Percentiles rank a stretch among this genome's conserved stretches.
Conservation (phyloP, 2,888 invertebrate genomes). For the Chymomyza fuscimana region DNA sequence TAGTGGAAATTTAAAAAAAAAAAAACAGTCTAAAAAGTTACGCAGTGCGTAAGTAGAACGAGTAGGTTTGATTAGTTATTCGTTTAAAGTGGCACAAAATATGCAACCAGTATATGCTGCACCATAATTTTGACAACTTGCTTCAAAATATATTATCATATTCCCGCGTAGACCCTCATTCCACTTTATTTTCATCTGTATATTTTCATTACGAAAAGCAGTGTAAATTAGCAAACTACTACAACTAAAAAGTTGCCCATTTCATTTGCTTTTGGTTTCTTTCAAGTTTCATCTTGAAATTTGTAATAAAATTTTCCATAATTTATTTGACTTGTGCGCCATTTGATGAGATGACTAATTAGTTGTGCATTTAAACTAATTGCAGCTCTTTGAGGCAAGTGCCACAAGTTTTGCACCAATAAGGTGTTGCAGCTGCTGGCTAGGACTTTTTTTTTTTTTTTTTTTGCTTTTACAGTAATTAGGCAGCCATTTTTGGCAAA, state of each 20-base stretch:
- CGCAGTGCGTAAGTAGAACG: too few relatives aligned
- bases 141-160: too few relatives aligned
- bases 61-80: too few relatives aligned
- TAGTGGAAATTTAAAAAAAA: too few relatives aligned
- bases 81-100: too few relatives aligned
- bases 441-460: not conserved
- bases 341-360: constrained; percentile 49
- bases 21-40: too few relatives aligned
- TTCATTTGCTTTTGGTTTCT: constrained; percentile 1
- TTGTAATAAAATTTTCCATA: constrained; percentile 58
- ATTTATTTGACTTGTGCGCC: constrained; percentile 47
- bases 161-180: too few relatives aligned
- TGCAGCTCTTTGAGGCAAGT: not conserved
- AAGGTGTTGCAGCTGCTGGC: not conserved
- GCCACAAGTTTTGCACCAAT: not conserved
- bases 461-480: not conserved
- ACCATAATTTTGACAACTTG: too few relatives aligned
- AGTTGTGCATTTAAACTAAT: constrained; percentile 50
- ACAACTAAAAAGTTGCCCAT: not conserved
- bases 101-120: too few relatives aligned
- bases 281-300: constrained; percentile 29
- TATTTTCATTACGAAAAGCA: constrained; percentile 6
- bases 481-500: not conserved
- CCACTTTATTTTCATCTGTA: too few relatives aligned
- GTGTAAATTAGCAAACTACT: constrained; percentile 5